A percentile compares a stretch with the other conserved stretches of the same genome.
Evolutionary conservation across 2,888 invertebrate genomes (phyloP).

Genomic region (Anticlea derivata): DNA sequence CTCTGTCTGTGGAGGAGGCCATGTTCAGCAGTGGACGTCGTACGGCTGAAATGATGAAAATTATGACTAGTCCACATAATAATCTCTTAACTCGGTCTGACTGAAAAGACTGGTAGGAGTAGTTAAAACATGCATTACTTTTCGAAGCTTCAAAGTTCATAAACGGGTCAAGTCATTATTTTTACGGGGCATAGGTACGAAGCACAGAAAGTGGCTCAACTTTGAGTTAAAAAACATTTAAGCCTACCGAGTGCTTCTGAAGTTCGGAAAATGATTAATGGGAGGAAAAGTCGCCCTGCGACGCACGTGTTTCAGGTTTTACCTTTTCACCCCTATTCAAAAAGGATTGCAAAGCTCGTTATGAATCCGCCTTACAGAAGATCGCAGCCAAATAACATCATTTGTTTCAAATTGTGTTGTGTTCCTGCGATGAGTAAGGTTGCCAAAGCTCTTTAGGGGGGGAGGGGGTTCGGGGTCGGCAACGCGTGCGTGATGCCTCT

Average conservation of each 20-base stretch:
- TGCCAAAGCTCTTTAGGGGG: no score
- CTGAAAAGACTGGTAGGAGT: no score
- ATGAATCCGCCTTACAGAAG: background rate
- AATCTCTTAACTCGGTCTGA: no score
- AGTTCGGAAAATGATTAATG: conserved; percentile 63
- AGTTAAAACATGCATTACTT: background rate
- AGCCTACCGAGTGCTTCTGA: conserved; percentile 39
- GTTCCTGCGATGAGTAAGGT: no score
- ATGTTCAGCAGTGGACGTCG: no score
- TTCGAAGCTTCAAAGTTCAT: background rate
- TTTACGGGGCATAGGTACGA: conserved; percentile 16
- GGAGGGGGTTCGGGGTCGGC: no score
- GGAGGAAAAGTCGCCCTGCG: conserved; percentile 40
- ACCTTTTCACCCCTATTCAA: conserved; percentile 23
- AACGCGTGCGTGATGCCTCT: no score
- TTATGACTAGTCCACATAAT: no score
- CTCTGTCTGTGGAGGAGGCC: no score
- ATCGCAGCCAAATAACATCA: no score
- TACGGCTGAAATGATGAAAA: no score
- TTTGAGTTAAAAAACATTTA: conserved; percentile 31
- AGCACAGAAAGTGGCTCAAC: conserved; percentile 8
- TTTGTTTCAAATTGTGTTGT: no score
- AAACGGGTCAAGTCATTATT: conserved; percentile 19
- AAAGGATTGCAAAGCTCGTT: conserved; percentile 2
- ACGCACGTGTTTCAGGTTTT: conserved; percentile 39